phyloP scores from a whole-genome alignment of 2,888 invertebrate genomes.

The Phania funesta region DNA sequence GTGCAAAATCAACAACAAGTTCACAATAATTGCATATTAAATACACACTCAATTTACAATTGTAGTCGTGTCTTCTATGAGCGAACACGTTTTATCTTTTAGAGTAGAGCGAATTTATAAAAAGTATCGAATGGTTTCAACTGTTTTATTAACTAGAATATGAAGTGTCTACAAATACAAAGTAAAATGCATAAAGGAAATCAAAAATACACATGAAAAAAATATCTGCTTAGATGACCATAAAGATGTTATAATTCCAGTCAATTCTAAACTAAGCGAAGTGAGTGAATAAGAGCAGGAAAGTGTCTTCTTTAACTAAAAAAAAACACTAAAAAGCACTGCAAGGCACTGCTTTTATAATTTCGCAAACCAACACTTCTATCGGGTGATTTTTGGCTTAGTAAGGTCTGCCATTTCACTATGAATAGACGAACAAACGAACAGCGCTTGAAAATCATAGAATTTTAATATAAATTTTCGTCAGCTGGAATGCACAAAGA shows the following conservation, averaged over 20 bases:
- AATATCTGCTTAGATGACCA: constrained; percentile 37
- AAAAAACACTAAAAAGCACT: neutral
- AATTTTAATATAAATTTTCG: too few relatives aligned
- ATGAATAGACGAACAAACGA: too few relatives aligned
- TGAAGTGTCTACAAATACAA: constrained; percentile 30
- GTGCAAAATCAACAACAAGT: constrained; percentile 38
- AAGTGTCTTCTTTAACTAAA: constrained; percentile 21
- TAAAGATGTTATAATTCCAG: constrained; percentile 61
- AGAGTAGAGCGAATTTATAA: constrained; percentile 32
- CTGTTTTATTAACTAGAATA: constrained; percentile 44
- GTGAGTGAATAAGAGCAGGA: constrained; percentile 26
- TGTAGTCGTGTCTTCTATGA: neutral
- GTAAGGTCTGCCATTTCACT: too few relatives aligned
- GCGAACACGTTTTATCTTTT: neutral
- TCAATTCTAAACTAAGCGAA: constrained; percentile 25
- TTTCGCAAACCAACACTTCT: neutral
- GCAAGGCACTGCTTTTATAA: neutral
- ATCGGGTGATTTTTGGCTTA: too few relatives aligned
- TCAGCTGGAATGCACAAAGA: too few relatives aligned
- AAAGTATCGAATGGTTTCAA: constrained; percentile 47
- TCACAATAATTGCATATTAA: constrained; percentile 45
- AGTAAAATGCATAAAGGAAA: constrained; percentile 4
- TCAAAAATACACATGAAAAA: constrained; percentile 7
- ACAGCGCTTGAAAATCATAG: too few relatives aligned
- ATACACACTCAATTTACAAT: neutral